Percentiles rank a stretch among this genome's conserved stretches.
Conservation (phyloP, 2,113 vertebrate species). For the Eonycteris spelaea region DNA sequence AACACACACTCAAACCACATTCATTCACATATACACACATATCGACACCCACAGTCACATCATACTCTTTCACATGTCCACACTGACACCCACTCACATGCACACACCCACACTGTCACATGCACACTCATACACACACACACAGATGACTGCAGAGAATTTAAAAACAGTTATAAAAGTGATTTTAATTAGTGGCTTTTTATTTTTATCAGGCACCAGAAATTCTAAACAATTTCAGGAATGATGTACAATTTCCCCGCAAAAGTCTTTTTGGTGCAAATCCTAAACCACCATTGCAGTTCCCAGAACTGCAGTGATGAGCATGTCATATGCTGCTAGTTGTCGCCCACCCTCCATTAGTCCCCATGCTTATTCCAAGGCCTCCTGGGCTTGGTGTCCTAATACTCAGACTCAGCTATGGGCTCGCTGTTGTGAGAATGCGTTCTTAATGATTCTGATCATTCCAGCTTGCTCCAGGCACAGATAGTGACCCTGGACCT, state of each 20-base stretch:
- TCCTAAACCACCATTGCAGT: not conserved
- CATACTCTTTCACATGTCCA: no score
- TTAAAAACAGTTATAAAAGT: not conserved
- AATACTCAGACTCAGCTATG: no score
- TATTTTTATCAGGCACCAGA: not conserved
- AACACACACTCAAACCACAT: not conserved
- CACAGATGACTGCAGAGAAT: not conserved
- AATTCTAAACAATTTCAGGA: not conserved
- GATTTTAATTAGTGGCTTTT: not conserved
- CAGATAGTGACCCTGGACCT: not conserved
- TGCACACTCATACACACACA: not conserved
- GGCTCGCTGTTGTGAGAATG: not conserved
- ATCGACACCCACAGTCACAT: not conserved
- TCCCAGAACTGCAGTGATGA: rapidly evolving
- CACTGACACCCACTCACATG: not conserved
- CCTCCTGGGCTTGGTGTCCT: not conserved
- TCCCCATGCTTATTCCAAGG: not conserved
- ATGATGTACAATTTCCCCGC: not conserved
- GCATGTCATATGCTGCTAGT: not conserved
- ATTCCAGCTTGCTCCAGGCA: not conserved
- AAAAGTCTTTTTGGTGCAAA: not conserved
- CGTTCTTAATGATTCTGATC: not conserved
- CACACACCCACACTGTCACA: not conserved
- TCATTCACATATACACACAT: not conserved
- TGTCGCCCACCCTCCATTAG: no score